phyloP scores from a whole-genome alignment of 2,797 vertebrate species.

The Anolis apletophallus region DNA sequence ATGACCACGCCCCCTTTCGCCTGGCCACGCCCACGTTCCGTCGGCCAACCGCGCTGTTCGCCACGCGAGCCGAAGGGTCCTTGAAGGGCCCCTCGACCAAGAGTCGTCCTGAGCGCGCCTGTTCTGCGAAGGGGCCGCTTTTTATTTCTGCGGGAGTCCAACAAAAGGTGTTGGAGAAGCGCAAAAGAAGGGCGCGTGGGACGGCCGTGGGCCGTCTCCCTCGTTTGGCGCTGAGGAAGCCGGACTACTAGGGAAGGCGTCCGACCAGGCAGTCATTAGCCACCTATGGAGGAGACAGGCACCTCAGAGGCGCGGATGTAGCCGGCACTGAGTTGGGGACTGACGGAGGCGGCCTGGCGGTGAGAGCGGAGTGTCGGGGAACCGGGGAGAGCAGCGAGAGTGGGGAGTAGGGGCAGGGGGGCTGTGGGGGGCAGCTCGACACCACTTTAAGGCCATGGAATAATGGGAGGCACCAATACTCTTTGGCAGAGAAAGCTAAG shows the following conservation, averaged over 20 bases:
- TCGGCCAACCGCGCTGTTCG: fast-evolving
- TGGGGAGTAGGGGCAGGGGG: too few species aligned
- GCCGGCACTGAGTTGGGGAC: not conserved
- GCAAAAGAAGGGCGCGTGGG: fast-evolving
- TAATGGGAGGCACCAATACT: too few species aligned
- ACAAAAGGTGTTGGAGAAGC: fast-evolving
- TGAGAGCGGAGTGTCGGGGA: not conserved
- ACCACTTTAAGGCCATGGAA: too few species aligned
- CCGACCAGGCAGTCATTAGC: not conserved
- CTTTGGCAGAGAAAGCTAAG: too few species aligned
- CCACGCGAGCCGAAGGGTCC: constrained; percentile 59
- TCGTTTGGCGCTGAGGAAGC: not conserved
- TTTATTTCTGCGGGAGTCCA: fast-evolving
- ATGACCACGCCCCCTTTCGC: not conserved
- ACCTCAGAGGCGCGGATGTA: not conserved
- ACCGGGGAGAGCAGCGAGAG: not conserved
- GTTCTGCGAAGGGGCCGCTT: not conserved
- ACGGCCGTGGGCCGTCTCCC: not conserved
- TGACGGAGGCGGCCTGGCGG: not conserved
- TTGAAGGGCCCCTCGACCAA: constrained; percentile 8
- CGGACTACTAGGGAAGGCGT: not conserved
- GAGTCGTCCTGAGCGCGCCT: not conserved
- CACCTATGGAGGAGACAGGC: not conserved
- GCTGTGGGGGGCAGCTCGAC: too few species aligned
- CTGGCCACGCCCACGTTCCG: not conserved